Evolutionary conservation across 1,140 invertebrate genomes (phyloP), one percentile per base, ranked within the genome.

Genomic region (Cyclina sinensis): DNA sequence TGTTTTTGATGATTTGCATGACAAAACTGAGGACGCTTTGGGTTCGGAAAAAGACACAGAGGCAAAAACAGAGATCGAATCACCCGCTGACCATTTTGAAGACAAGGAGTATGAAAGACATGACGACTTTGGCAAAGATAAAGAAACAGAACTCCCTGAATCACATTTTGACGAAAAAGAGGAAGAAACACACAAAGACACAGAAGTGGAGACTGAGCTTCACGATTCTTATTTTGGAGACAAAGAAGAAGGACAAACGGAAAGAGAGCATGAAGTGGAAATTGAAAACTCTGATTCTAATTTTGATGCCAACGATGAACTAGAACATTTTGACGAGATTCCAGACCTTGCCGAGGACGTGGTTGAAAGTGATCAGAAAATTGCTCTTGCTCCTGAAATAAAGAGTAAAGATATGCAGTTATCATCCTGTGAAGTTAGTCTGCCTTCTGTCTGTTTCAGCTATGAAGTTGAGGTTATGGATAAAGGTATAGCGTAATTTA

Each of bases 391-490:
- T 0, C 86, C 16, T 21, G 35, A 0, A 16, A 54, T 82, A 21
- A 35, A 59, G 11, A 48, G 78, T 21, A 27, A 80, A 21, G 54
- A 43, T 0, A 82, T 88, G 78, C 32, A 76, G 27, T 62, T 88
- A 18, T 30, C 78, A 18, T 51, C 51, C 7, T 88, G 86, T 88
- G 48, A 88, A 24, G 70, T 73, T n/a, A 68, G 27, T 27, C 70
- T 88, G 9, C 86, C 86, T 27, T 88, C 86, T 32, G 79, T 88
- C 18, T 88, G 86, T 51, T 88, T 88, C 37, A 62, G 59, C 4
- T 88, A 88, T 59, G 46, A 88, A 76, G 80, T 88, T 11, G 78
- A 82, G 39, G 86, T 88, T 43, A 70, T 73, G 48, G 65, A 82
- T 70, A 59, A 37, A 82, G 86, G 86, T 88, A 76, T n/a, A 11